Conservation (phyloP, 2,888 invertebrate genomes). For the Microctonus aethiopoides region DNA sequence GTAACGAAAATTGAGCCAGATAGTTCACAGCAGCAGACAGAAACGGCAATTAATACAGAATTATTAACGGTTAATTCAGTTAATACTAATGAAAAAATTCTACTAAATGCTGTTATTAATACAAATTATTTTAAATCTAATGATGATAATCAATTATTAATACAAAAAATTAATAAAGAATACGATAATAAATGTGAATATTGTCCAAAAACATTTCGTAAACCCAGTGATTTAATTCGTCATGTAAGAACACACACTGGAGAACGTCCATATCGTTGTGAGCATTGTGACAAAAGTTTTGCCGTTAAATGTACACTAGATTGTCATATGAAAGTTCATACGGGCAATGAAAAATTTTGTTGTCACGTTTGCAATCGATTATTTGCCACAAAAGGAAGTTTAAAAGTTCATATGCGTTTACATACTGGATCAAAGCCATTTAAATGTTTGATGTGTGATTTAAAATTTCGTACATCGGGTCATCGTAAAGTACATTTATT, state of each 20-base stretch:
- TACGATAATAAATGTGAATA: conserved; percentile 70
- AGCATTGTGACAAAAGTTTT: conserved; percentile 71
- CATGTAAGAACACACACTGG: conserved; percentile 77
- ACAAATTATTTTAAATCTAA: conserved; percentile 47
- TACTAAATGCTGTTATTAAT: conserved; percentile 59
- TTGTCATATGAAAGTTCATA: conserved; percentile 73
- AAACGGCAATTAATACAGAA: conserved; percentile 45
- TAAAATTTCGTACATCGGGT: conserved; percentile 75
- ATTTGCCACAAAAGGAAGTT: conserved; percentile 75
- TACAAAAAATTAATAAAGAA: conserved; percentile 52
- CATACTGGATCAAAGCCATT: conserved; percentile 75
- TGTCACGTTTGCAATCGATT: conserved; percentile 74
- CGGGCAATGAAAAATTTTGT: conserved; percentile 70
- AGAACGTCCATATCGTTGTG: conserved; percentile 75
- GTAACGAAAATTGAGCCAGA: conserved; percentile 39
- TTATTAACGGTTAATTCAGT: conserved; percentile 23
- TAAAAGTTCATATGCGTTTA: conserved; percentile 76
- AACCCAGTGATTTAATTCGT: conserved; percentile 75
- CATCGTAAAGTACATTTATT: conserved; percentile 74
- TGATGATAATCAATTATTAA: background rate
- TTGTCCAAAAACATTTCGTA: conserved; percentile 76
- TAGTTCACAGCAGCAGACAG: conserved; percentile 51
- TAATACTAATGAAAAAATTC: conserved; percentile 54
- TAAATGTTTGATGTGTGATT: conserved; percentile 72
- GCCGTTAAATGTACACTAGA: conserved; percentile 76